These are phyloP conservation scores for Pelmatolapia mariae DNA, from an alignment of 2,113 vertebrate species.

Conservation along the genomic window DNA sequence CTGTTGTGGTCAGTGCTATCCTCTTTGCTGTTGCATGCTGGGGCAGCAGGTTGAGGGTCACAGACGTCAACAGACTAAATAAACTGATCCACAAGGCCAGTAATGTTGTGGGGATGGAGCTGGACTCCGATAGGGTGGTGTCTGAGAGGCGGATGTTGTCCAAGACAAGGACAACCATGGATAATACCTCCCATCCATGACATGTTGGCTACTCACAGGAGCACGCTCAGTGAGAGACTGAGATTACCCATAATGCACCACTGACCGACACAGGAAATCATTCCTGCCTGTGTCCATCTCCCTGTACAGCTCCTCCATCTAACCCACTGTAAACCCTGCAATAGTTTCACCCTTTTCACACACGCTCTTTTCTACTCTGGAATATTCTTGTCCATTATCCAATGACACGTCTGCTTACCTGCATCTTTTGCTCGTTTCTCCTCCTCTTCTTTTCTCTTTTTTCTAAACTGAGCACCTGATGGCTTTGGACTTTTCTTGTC, in stretches of 20 bases:
- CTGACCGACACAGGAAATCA: neutral
- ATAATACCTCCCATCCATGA: rapidly evolving
- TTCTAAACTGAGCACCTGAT: too few relatives aligned
- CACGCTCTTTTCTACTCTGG: too few relatives aligned
- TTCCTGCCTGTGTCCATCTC: too few relatives aligned
- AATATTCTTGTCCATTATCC: too few relatives aligned
- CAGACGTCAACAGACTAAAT: rapidly evolving
- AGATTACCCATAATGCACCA: neutral
- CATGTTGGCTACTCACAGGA: rapidly evolving
- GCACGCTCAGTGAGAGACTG: rapidly evolving
- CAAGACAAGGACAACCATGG: neutral
- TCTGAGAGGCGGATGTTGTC: neutral
- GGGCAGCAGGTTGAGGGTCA: neutral
- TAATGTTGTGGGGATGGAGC: neutral
- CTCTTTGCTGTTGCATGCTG: neutral
- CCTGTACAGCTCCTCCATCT: too few relatives aligned
- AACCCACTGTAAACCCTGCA: too few relatives aligned
- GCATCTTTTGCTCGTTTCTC: too few relatives aligned
- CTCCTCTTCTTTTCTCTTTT: too few relatives aligned
- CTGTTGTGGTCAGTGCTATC: neutral
- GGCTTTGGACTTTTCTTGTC: too few relatives aligned
- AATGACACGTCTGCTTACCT: too few relatives aligned
- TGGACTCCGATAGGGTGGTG: neutral
- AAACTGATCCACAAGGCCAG: rapidly evolving
- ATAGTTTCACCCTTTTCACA: too few relatives aligned